Base-by-base conservation (phyloP, 2,888 invertebrate species). In the Troides aeacus region DNA sequence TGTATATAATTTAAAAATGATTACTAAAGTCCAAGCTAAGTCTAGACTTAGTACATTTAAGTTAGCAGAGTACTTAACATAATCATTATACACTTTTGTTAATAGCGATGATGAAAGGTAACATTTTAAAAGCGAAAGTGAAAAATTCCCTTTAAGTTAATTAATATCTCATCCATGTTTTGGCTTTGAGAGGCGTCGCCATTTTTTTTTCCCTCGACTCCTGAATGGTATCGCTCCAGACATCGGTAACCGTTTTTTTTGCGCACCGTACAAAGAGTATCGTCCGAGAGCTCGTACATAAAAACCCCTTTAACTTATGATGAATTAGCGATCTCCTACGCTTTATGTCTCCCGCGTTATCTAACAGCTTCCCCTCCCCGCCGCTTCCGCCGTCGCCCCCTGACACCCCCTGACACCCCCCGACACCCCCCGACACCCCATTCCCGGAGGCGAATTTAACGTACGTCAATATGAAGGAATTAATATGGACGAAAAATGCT, bases 301-400 rank as follows among this genome's bases (percentile, higher is more conserved):
- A 92, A 91, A 92, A 92, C 91, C 92, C 86, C 92, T 92, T 92
- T 92, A 92, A 92, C 92, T 92, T 92, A 92, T 92, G 92, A 92
- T 92, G 92, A 92, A 92, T 92, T 92, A 92, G 92, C 92, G 90
- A 92, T 92, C 90, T 92, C 89, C 89, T 91, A 87, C 89, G 90
- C 86, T 90, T 90, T 90, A 90, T 91, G 89, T 92, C 90, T 90
- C 90, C 88, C 89, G 80, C 77, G 90, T 87, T 90, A 89, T 90
- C 90, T 89, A 74, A 77, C 82, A 80, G 83, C 81, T 75, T 66
- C 62, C 72, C 66, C 74, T 72, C 79, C 74, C 78, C 74, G 65
- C 69, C 70, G 76, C 76, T 74, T 30, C 30, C 30, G 30, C 39
- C 10, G 39, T 39, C 39, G 1, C 39, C 39, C 39, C 39, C 8